Base-by-base conservation (phyloP, 1,140 invertebrate genomes). In the Watersipora subatra region DNA sequence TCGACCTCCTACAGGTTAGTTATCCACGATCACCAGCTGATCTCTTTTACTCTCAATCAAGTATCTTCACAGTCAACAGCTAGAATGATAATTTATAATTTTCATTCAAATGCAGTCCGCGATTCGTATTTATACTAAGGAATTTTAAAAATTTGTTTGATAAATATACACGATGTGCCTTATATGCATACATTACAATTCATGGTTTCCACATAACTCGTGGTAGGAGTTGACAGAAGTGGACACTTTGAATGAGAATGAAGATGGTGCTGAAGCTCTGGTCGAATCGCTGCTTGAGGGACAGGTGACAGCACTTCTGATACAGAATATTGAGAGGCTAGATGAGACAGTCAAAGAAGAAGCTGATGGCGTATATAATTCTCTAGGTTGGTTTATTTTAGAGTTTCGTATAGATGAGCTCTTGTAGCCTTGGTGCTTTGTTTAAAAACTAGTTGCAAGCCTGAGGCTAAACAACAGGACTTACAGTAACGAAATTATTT, bases 271-370 rank as follows among this genome's bases (percentile, higher is more conserved):
- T 2, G 70, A 77, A 28, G 71, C 76, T 29, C 72, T 85, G 15
- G 77, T 85, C 62, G 83, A 84, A 70, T 77, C 78, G 12, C 69
- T 86, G 69, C 82, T 95, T 17, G 88, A 91, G 56, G 90, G 92
- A 65, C 92, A 97, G 82, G 86, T 95, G 26, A 87, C 93, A 68
- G 88, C 92, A n/a, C 76, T 95, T 28, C 77, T 98, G 1, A 87
- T 96, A 1, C 92, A 96, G 79, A 96, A 95, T 82, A 80, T 99
- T 24, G 89, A 94, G 58, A 84, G 94, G 61, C 83, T 99, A 1
- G 93, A 98, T 83, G 96, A 99, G 82, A 83, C 81, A 67, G 86
- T 93, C 2, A 92, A 92, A 78, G 94, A 98, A 80, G 96, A 99
- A 80, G 84, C 88, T 58, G 93, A 97, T 80, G 96, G 94, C 59